A percentile compares a stretch with the other conserved stretches of the same genome.
Conservation (phyloP, 2,113 vertebrate genomes). For the Ceratotherium simum region DNA sequence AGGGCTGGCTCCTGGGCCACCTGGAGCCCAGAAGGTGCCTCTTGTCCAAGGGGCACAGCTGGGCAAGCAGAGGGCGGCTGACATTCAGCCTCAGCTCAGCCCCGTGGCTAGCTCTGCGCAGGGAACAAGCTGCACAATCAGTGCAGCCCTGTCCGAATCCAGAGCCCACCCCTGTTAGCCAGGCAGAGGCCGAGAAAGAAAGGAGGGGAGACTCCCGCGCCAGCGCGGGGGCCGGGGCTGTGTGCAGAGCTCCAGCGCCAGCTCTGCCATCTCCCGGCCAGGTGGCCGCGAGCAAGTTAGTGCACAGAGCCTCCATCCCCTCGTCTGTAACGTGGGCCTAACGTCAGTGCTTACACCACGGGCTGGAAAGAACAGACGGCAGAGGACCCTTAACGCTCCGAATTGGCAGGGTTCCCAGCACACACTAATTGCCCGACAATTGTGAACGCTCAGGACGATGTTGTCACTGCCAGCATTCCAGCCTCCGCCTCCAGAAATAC, state of each 20-base stretch:
- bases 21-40: not conserved
- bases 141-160: not conserved
- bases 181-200: not conserved
- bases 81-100: not conserved
- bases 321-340: not conserved
- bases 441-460: not conserved
- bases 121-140: fast-evolving
- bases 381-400: not conserved
- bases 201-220: fast-evolving
- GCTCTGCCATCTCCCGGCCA: not conserved
- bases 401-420: not conserved
- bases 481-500: not conserved
- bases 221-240: fast-evolving
- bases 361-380: not conserved
- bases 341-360: not conserved
- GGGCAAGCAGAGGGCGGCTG: not conserved
- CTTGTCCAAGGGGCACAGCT: fast-evolving
- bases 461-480: not conserved
- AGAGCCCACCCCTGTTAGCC: not conserved
- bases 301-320: not conserved
- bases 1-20: not conserved
- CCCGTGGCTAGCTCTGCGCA: not conserved
- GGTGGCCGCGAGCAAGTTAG: not conserved
- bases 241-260: not conserved
- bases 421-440: not conserved